Percentiles rank a stretch among this genome's conserved stretches.
Conservation (phyloP, 2,888 invertebrate species). For the Meiosimyza platycephala region DNA sequence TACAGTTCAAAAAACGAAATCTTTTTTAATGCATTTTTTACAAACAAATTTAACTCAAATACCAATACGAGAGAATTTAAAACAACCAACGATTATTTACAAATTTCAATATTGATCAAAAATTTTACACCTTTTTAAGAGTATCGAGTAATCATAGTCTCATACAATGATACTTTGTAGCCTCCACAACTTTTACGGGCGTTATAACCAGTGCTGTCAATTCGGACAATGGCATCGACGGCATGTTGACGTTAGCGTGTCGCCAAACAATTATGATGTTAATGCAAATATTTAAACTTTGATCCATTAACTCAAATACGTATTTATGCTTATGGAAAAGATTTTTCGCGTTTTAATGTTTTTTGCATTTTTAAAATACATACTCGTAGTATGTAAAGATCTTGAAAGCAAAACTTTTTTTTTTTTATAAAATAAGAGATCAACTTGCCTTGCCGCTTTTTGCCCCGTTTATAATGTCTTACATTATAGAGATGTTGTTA, state of each 20-base stretch:
- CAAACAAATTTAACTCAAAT: no score
- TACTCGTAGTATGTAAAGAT: background rate
- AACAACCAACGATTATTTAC: no score
- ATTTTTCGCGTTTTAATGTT: background rate
- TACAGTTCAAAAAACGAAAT: no score
- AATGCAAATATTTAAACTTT: constrained; percentile 21
- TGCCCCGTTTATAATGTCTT: constrained; percentile 15
- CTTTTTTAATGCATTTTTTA: no score
- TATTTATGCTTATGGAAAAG: background rate
- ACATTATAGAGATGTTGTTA: background rate
- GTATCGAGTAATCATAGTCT: constrained; percentile 34
- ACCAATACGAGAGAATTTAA: no score
- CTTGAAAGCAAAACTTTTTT: background rate
- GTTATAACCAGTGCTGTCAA: background rate
- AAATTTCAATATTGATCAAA: no score
- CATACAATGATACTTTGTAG: constrained; percentile 24
- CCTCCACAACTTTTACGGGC: constrained; percentile 31
- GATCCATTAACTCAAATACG: background rate
- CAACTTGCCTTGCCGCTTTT: background rate
- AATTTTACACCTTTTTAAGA: constrained; percentile 1
- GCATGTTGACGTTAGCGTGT: background rate
- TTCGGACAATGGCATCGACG: no score
- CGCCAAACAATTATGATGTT: background rate
- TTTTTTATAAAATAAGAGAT: constrained; percentile 16
- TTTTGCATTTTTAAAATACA: no score